Evolutionary conservation across 2,113 vertebrate genomes (phyloP).

Genomic region (Oceanites oceanicus): DNA sequence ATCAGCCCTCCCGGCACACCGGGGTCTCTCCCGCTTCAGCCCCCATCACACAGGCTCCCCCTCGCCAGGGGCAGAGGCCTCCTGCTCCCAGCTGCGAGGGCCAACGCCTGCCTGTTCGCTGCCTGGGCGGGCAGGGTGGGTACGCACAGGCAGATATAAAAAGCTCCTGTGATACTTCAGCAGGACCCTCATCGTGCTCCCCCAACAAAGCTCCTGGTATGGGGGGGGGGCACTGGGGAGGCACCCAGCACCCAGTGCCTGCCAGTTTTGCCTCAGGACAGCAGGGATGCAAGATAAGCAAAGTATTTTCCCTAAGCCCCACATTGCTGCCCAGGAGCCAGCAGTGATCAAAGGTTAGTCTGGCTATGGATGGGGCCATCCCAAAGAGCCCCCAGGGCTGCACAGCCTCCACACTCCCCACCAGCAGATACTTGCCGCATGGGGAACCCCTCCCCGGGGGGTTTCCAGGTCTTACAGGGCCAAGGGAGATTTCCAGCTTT

Average conservation of each 20-base stretch:
- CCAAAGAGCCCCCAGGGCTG: not conserved
- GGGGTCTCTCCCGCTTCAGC: not conserved
- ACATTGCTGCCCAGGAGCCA: not conserved
- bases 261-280: not conserved
- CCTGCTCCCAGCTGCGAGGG: not conserved
- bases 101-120: not conserved
- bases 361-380: not conserved
- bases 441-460: not conserved
- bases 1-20: not conserved
- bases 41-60: not conserved
- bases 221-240: not conserved
- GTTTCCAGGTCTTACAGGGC: not conserved
- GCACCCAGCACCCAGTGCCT: not conserved
- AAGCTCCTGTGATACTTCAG: not conserved
- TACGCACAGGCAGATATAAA: not conserved
- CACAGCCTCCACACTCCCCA: not conserved
- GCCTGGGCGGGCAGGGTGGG: not conserved
- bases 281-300: constrained; percentile 12
- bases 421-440: not conserved
- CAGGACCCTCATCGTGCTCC: not conserved
- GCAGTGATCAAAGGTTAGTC: constrained; percentile 46
- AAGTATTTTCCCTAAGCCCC: constrained; percentile 17
- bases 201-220: not conserved
- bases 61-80: not conserved
- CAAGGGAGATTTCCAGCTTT: not conserved